Evolutionary conservation across 2,888 invertebrate species (phyloP), one percentile per base, ranked within the genome.

Genomic region (Mythimna pallens): DNA sequence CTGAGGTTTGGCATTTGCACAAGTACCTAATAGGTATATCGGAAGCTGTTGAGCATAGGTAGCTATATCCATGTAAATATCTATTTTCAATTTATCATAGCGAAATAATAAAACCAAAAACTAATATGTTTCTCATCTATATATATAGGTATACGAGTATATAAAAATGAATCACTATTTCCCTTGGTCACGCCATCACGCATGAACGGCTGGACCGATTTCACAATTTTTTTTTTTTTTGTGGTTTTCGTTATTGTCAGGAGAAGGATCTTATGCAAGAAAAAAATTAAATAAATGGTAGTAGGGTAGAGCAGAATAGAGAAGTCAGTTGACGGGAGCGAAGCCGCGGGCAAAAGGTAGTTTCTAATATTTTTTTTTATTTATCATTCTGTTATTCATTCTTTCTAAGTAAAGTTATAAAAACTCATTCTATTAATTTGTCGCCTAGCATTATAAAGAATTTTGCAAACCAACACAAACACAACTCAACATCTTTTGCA

Each of bases 1-100:
- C 93, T 1, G 96, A 96, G 93, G 96, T 95, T 66, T 75, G 82
- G 43, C 20, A 68, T 65, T 20, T 70, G 8, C 7, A 61, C n/a
- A 36, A 30, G 17, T 43, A 22, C 7, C 47, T 47, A n/a, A n/a
- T 52, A 52, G 3, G 50, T 52, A 22, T 36, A 25, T 10, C 5
- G 22, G 14, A 43, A 25, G 10, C 14, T 25, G 8, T 20, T 69
- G n/a, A 52, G 36, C n/a, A n/a, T 36, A 17, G 50, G n/a, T 36
- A 17, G 34, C 14, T 43, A 6, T 17, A 20, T n/a, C 7, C 14
- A 50, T 7, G 20, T 50, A n/a, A n/a, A 3, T n/a, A 7, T n/a
- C 17, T 43, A 12, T 5, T n/a, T 12, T 22, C 22, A 64, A 64
- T 22, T 36, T 22, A 47, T 22, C 47, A 62, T 22, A 25, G 5